These are phyloP conservation scores for Clupea harengus DNA, from an alignment of 2,113 vertebrate genomes.

Conservation along the genomic window DNA sequence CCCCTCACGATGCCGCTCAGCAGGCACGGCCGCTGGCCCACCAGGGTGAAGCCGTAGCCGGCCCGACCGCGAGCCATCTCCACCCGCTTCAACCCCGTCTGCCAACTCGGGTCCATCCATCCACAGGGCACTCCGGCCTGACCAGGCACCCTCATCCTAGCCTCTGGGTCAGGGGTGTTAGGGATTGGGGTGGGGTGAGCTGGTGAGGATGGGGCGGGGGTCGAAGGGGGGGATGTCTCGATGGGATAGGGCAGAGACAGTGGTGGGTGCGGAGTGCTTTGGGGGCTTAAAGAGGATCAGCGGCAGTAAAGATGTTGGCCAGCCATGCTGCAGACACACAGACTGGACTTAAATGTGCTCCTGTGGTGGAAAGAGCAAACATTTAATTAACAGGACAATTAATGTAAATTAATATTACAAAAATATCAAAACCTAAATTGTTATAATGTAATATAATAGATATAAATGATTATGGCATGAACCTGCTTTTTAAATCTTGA, in stretches of 20 bases:
- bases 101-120: slow-evolving; percentile 65
- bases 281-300: not conserved
- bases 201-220: not conserved
- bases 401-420: no score
- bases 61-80: slow-evolving; percentile 85
- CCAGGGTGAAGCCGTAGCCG: slow-evolving; percentile 92
- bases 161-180: not conserved
- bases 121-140: slow-evolving; percentile 71
- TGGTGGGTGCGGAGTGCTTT: not conserved
- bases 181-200: not conserved
- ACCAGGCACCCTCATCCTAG: slow-evolving; percentile 81
- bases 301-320: not conserved
- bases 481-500: no score
- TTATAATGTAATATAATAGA: no score
- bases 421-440: no score
- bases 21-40: slow-evolving; percentile 87
- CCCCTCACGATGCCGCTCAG: slow-evolving; percentile 87
- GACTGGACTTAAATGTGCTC: not conserved
- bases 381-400: not conserved
- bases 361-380: not conserved
- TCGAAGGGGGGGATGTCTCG: not conserved
- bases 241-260: no score
- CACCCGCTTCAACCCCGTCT: slow-evolving; percentile 73
- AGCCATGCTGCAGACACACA: slow-evolving; percentile 7
- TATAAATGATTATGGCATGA: no score